Evolutionary conservation across 2,888 invertebrate species (phyloP).

Genomic region (Noctua comes): DNA sequence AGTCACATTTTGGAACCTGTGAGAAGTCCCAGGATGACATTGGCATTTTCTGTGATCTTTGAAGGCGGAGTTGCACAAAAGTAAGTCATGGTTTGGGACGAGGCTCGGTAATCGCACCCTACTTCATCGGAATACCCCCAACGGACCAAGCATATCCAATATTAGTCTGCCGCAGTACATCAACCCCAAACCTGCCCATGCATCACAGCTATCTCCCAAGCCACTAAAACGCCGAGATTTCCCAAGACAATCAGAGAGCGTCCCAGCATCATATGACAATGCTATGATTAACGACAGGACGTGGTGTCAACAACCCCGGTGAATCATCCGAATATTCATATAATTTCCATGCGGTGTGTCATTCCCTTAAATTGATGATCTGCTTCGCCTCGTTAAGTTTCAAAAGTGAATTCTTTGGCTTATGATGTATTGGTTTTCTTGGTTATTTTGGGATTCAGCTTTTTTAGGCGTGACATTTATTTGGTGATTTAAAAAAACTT

Average conservation of each 20-base stretch:
- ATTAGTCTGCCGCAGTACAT: neutral
- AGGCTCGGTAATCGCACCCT: neutral
- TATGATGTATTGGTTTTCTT: conserved; percentile 51
- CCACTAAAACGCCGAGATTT: conserved; percentile 6
- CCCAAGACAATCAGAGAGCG: conserved; percentile 48
- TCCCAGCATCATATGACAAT: conserved; percentile 69
- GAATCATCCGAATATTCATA: conserved; percentile 70
- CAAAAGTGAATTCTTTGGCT: conserved; percentile 61
- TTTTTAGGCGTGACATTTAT: neutral
- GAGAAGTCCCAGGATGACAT: too few relatives aligned
- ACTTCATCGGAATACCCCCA: neutral
- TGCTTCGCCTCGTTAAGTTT: conserved; percentile 56
- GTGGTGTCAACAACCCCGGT: conserved; percentile 64
- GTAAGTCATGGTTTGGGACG: too few relatives aligned
- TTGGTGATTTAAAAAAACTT: too few relatives aligned
- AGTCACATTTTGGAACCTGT: too few relatives aligned
- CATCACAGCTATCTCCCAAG: neutral
- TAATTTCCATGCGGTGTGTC: conserved; percentile 61
- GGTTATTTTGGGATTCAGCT: conserved; percentile 24
- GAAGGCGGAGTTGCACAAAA: too few relatives aligned
- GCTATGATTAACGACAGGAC: conserved; percentile 73
- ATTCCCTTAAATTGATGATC: conserved; percentile 67
- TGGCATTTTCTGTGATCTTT: too few relatives aligned
- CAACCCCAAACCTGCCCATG: neutral
- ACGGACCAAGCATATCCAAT: neutral